These are phyloP conservation scores for Dicentrarchus labrax DNA, from an alignment of 2,113 vertebrate genomes.

Conservation along the genomic window DNA sequence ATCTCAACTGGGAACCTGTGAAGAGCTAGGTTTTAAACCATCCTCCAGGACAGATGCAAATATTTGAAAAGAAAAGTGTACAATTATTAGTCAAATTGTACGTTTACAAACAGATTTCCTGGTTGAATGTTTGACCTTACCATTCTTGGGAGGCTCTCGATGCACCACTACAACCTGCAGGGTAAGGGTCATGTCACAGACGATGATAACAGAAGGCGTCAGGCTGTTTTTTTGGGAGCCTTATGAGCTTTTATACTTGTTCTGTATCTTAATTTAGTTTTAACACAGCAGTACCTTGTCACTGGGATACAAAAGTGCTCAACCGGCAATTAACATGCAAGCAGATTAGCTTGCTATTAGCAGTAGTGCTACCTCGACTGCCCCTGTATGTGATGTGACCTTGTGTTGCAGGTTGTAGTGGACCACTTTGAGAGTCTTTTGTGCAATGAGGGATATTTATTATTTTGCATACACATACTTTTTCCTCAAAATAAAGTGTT, in stretches of 20 bases:
- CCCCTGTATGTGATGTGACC: background rate
- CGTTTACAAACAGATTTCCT: background rate
- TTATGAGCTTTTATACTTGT: too few species aligned
- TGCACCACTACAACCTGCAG: background rate
- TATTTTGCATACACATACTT: background rate
- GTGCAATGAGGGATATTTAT: background rate
- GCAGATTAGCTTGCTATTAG: too few species aligned
- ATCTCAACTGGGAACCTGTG: conserved; percentile 15
- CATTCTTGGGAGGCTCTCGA: background rate
- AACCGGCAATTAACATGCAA: background rate
- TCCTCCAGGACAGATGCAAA: background rate
- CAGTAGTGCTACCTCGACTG: background rate
- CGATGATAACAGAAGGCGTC: background rate
- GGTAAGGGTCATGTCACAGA: background rate
- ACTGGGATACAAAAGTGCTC: background rate
- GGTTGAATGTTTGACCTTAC: background rate
- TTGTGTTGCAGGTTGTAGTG: background rate
- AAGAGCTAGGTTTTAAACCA: conserved; percentile 1
- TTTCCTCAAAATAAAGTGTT: conserved; percentile 1
- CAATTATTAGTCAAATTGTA: too few species aligned
- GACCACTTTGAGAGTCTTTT: background rate
- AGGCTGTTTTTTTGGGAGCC: background rate
- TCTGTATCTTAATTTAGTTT: too few species aligned
- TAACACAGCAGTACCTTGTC: background rate
- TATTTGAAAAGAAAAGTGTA: background rate